Percentiles rank a stretch among this genome's conserved stretches.
These are phyloP conservation scores for Nephrotoma appendiculata DNA, from an alignment of 2,888 invertebrate genomes.

Conservation along the genomic window DNA sequence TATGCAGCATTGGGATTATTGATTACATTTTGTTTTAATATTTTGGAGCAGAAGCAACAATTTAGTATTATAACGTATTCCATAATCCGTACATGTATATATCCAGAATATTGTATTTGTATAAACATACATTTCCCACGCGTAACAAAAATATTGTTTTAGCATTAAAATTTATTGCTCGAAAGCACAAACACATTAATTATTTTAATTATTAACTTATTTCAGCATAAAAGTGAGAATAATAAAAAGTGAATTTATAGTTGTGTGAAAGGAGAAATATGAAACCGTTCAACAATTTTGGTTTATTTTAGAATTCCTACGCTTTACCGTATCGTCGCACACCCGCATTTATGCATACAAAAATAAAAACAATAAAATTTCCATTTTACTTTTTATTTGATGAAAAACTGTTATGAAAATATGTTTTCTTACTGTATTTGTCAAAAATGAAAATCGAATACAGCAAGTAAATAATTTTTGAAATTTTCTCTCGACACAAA, in stretches of 20 bases:
- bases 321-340: constrained; percentile 60
- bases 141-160: background rate
- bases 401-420: background rate
- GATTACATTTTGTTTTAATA: background rate
- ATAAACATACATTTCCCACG: background rate
- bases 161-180: background rate
- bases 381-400: background rate
- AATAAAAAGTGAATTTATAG: background rate
- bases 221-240: background rate
- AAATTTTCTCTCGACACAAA: background rate
- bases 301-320: constrained; percentile 90
- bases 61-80: background rate
- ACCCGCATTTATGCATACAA: constrained; percentile 8
- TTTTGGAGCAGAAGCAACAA: background rate
- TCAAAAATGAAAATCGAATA: background rate
- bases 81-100: no score
- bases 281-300: constrained; percentile 17
- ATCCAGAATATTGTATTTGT: background rate
- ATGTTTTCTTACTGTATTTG: background rate
- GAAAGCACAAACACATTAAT: background rate
- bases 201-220: background rate
- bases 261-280: background rate
- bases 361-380: background rate
- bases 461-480: background rate
- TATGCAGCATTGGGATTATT: background rate